Evolutionary conservation across 2,888 invertebrate genomes (phyloP), one percentile per base, ranked within the genome.

Genomic region (Xestia xanthographa): DNA sequence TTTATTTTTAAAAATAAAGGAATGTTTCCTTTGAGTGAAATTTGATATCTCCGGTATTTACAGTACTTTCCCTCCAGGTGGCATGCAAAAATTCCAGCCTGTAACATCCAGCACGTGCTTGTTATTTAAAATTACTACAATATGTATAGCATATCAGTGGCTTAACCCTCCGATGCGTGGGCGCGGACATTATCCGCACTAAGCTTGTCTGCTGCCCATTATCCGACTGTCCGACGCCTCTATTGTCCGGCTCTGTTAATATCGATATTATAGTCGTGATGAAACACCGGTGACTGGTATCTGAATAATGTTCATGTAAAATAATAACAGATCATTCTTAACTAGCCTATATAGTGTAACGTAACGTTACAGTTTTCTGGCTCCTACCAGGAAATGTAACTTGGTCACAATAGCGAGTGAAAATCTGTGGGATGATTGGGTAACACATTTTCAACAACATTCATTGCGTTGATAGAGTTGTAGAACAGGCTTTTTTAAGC

Each of bases 131-230:
- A 81, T 66, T 38, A 66, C 22, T 65, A 66, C 41, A 85, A 60
- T 67, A 68, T 74, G 26, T 60, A 53, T 66, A 56, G 29, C 48
- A 56, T 85, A 81, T 66, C 56, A 63, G 63, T 71, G 74, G 81
- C 70, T 71, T 38, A 62, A 63, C 69, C 65, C 77, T 66, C 63
- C 14, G 26, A 75, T 63, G 76, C 77, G 73, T 80, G 81, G 75
- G 80, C 58, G 66, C 75, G 72, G 81, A 79, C 80, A 79, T 79
- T 83, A 83, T 86, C 84, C 81, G 75, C 80, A 45, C 66, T 91
- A 90, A 92, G 92, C 92, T 34, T 69, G 79, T 75, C 82, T 43
- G 66, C 66, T 45, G 68, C 38, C 71, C 74, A 83, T 82, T 79
- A 83, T 83, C 69, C 43, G 53, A 69, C 26, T 43, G 78, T 1